These are phyloP conservation scores for Cyprinodon diabolis DNA, from an alignment of 2,797 vertebrate species.

Conservation along the genomic window DNA sequence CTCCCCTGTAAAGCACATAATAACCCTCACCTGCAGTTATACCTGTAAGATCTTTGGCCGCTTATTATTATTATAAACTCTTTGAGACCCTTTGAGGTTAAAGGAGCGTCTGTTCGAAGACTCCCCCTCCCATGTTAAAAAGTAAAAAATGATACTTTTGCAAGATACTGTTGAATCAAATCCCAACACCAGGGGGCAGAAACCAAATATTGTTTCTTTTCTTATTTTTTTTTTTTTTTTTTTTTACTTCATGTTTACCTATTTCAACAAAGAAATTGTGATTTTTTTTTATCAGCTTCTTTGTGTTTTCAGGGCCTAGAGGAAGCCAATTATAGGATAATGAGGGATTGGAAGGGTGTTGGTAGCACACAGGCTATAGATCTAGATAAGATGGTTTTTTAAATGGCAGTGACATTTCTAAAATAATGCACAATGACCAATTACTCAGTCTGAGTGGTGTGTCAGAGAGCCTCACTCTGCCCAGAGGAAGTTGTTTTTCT, in stretches of 20 bases:
- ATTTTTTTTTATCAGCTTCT: slow-evolving; percentile 22
- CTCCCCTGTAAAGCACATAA: slow-evolving; percentile 55
- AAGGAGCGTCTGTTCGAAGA: too few species aligned
- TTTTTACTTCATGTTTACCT: slow-evolving; percentile 19
- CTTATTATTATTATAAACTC: too few species aligned
- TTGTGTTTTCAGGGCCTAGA: slow-evolving; percentile 42
- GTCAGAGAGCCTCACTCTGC: slow-evolving; percentile 26
- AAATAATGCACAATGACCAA: slow-evolving; percentile 39
- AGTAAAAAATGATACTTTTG: not conserved
- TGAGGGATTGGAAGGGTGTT: slow-evolving; percentile 53
- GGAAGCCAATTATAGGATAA: slow-evolving; percentile 55
- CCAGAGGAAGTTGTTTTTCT: slow-evolving; percentile 33
- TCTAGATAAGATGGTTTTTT: slow-evolving; percentile 54
- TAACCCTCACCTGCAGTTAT: slow-evolving; percentile 65
- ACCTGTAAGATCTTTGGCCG: too few species aligned
- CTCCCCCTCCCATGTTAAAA: too few species aligned
- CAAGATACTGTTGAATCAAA: not conserved
- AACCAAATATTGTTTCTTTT: slow-evolving; percentile 19
- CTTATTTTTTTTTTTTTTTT: too few species aligned
- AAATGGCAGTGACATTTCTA: slow-evolving; percentile 40
- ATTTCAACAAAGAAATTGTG: slow-evolving; percentile 23
- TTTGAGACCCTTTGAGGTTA: too few species aligned
- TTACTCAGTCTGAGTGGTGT: slow-evolving; percentile 31
- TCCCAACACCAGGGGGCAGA: slow-evolving; percentile 20
- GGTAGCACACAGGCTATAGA: slow-evolving; percentile 37